Base-by-base conservation (phyloP, 2,888 invertebrate genomes). In the Bhutanitis thaidina region DNA sequence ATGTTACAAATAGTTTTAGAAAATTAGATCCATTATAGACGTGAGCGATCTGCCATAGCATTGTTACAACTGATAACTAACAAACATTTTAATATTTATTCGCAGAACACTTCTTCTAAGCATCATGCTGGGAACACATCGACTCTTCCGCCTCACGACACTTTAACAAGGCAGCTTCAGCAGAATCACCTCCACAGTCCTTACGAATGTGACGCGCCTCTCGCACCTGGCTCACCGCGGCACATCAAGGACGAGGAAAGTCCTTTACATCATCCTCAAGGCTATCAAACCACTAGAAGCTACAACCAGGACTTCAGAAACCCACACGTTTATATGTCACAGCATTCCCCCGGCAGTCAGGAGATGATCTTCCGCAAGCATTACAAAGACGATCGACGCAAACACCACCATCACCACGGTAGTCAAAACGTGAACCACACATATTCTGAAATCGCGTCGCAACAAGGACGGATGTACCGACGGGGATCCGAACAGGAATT, bases 41-140 rank as follows among this genome's bases (percentile, higher is more conserved):
- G 20, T 20, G 20, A 20, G n/a, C n/a, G n/a, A n/a, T n/a, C n/a
- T n/a, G n/a, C n/a, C n/a, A n/a, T n/a, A n/a, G n/a, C n/a, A n/a
- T n/a, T n/a, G 20, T 20, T 20, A 20, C 20, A 20, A 27, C 27
- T 27, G 27, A 27, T 8, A 27, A 27, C 27, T 8, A 27, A 27
- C 8, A 5, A 20, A 20, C 27, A 8, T 27, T 4, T 27, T 20
- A 20, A 49, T 56, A 52, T 12, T 16, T 39, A 39, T 30, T 72
- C 82, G 64, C 94, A 95, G 94, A 94, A 94, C 93, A 94, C 94
- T 93, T 94, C 94, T 93, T 94, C 94, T 94, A 94, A 94, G 79
- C 94, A 94, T 62, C 93, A 88, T 55, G 92, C 84, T 87, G 93
- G 71, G 85, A 93, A 75, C 90, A 92, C 74, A 78, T 92, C 89